Evolutionary conservation across 2,797 vertebrate genomes (phyloP).

Genomic region (Vipera ursinii): DNA sequence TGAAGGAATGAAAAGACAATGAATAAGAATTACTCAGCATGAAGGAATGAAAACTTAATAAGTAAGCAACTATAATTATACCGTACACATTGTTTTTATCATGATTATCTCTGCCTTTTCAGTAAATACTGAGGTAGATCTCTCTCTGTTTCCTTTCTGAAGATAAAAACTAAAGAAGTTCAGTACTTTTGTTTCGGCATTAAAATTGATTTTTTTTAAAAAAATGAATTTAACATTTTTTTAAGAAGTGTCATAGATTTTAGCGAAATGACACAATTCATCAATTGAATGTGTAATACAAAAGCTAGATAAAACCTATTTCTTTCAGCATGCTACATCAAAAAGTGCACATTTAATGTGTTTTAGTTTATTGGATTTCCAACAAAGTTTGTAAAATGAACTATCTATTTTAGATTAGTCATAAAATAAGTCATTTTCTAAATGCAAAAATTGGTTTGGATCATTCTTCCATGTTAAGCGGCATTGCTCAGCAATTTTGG

Average conservation of each 20-base stretch:
- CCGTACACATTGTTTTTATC: background rate
- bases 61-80: background rate
- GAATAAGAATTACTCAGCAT: background rate
- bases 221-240: background rate
- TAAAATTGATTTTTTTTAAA: background rate
- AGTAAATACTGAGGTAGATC: background rate
- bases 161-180: background rate
- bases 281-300: background rate
- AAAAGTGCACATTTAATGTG: background rate
- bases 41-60: background rate
- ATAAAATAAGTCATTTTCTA: background rate
- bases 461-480: background rate
- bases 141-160: background rate
- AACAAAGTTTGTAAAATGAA: background rate
- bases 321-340: background rate
- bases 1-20: background rate
- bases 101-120: background rate
- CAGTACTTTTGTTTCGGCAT: background rate
- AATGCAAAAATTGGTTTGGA: background rate
- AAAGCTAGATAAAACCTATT: background rate
- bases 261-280: background rate
- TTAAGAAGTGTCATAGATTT: background rate
- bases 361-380: background rate
- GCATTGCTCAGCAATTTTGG: too few species aligned
- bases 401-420: background rate